These are phyloP conservation scores for Macrotis lagotis DNA, from an alignment of 2,113 vertebrate genomes.

Conservation along the genomic window DNA sequence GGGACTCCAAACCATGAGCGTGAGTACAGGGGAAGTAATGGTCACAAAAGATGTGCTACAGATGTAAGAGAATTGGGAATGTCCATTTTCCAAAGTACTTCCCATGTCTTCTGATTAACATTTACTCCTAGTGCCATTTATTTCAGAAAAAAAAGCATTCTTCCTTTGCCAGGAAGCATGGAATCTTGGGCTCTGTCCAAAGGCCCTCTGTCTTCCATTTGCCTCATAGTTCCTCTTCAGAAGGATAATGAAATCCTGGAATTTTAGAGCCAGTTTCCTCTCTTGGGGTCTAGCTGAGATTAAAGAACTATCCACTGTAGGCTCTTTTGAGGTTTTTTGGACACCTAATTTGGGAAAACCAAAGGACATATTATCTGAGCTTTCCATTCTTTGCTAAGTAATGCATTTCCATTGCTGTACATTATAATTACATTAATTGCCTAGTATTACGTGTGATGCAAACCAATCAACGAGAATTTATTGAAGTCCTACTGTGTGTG, in stretches of 20 bases:
- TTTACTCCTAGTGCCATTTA: neutral
- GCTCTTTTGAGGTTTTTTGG: neutral
- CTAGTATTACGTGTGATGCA: neutral
- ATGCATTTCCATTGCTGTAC: too few relatives aligned
- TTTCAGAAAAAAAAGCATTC: neutral
- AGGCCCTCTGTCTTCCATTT: neutral
- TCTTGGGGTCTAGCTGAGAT: neutral
- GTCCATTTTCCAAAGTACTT: neutral
- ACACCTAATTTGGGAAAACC: neutral
- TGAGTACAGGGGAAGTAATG: neutral
- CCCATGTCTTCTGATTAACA: neutral
- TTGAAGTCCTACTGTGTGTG: neutral
- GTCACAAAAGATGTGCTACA: neutral
- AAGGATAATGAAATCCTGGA: neutral
- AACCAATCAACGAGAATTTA: neutral
- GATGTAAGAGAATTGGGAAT: neutral
- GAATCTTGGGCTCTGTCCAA: neutral
- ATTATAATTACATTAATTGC: neutral
- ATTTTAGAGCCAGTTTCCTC: neutral
- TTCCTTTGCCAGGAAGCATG: neutral
- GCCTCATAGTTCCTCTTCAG: neutral
- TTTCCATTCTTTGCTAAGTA: too few relatives aligned
- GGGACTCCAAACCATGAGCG: neutral
- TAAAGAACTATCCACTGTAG: neutral
- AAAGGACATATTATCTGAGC: neutral